phyloP scores from a whole-genome alignment of 1,140 invertebrate species.

The Pogonomyrmex barbatus region DNA sequence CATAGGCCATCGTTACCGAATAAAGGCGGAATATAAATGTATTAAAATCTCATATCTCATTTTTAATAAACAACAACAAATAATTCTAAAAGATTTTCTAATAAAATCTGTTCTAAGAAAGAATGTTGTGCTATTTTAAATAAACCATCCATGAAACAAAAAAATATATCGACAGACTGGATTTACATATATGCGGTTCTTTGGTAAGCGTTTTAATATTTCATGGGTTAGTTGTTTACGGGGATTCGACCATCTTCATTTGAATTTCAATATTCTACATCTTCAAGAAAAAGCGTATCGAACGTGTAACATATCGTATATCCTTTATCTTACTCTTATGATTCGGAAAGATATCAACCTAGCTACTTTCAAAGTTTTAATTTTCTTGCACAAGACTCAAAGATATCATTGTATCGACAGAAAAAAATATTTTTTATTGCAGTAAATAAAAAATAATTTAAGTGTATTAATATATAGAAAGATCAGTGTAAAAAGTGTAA shows the following conservation, averaged over 20 bases:
- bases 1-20: background rate
- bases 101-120: background rate
- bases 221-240: conserved; percentile 55
- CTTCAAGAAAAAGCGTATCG: background rate
- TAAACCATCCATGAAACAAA: background rate
- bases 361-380: background rate
- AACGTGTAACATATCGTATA: background rate
- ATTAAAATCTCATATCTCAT: conserved; percentile 7
- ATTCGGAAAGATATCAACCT: background rate
- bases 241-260: conserved; percentile 17
- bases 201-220: conserved; percentile 64
- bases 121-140: background rate
- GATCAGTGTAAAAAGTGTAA: too few relatives aligned
- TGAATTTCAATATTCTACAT: conserved; percentile 60
- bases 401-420: background rate
- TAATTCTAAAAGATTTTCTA: background rate
- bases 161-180: background rate
- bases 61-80: background rate
- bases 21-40: too few relatives aligned
- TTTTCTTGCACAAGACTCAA: conserved; percentile 4
- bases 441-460: conserved; percentile 9
- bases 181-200: background rate
- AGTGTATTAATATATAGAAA: background rate
- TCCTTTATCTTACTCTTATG: background rate
- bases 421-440: background rate